Evolutionary conservation across 1,140 invertebrate species (phyloP).

Genomic region (Aphelenchoides besseyi): DNA sequence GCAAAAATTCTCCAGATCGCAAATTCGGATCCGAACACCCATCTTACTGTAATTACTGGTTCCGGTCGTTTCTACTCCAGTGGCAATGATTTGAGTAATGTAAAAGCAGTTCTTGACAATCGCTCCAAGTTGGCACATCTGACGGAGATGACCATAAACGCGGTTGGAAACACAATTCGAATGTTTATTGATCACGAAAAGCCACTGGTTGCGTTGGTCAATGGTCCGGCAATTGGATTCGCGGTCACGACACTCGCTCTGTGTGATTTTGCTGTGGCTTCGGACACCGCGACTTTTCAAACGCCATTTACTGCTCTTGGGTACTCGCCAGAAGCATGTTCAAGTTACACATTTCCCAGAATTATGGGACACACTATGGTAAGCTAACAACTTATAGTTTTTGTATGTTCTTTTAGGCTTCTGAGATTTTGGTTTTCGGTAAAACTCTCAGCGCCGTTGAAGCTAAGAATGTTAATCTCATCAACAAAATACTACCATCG

Average conservation of each 20-base stretch:
- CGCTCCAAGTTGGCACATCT: too few species aligned
- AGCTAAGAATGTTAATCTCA: too few species aligned
- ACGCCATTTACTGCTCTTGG: slow-evolving; percentile 80
- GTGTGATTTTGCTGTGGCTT: slow-evolving; percentile 83
- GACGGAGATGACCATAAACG: slow-evolving; percentile 63
- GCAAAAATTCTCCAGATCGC: slow-evolving; percentile 25
- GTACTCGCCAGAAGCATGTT: slow-evolving; percentile 78
- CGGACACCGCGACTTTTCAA: slow-evolving; percentile 77
- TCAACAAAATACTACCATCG: too few species aligned
- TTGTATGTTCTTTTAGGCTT: slow-evolving; percentile 68
- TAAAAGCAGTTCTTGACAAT: slow-evolving; percentile 58
- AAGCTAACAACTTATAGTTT: slow-evolving; percentile 3
- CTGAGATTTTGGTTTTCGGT: slow-evolving; percentile 77
- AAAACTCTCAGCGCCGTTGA: slow-evolving; percentile 75
- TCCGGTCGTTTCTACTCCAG: slow-evolving; percentile 65
- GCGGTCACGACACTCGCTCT: slow-evolving; percentile 76
- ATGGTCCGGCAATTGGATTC: slow-evolving; percentile 89
- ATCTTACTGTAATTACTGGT: slow-evolving; percentile 40
- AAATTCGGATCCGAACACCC: slow-evolving; percentile 25
- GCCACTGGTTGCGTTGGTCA: slow-evolving; percentile 79
- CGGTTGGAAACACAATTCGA: slow-evolving; percentile 70
- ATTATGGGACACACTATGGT: slow-evolving; percentile 77
- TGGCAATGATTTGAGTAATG: slow-evolving; percentile 78
- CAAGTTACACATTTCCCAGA: slow-evolving; percentile 76
- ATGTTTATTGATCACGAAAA: slow-evolving; percentile 83